A percentile compares a stretch with the other conserved stretches of the same genome.
Conservation (phyloP, 2,797 vertebrate species). For the Gouania willdenowi region DNA sequence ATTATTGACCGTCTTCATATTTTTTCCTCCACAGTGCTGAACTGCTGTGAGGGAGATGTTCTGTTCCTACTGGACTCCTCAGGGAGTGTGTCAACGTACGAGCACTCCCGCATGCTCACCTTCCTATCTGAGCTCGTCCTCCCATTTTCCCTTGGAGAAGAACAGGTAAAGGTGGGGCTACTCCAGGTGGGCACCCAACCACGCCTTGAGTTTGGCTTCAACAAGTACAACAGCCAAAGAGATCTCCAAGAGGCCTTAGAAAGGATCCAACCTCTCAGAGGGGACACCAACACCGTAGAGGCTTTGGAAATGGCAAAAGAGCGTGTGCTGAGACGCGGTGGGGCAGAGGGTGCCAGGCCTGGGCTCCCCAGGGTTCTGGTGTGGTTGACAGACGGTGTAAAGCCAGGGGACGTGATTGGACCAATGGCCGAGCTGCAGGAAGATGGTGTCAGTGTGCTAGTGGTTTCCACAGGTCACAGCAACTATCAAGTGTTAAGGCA, state of each 20-base stretch:
- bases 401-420: constrained; percentile 82
- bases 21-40: constrained; percentile 58
- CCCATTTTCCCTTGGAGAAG: constrained; percentile 82
- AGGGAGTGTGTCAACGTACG: constrained; percentile 88
- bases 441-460: constrained; percentile 84
- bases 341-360: constrained; percentile 58
- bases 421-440: constrained; percentile 83
- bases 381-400: constrained; percentile 93
- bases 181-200: constrained; percentile 86
- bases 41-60: constrained; percentile 85
- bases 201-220: constrained; percentile 85
- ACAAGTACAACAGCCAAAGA: constrained; percentile 51
- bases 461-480: constrained; percentile 87
- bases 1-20: no score
- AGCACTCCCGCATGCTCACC: constrained; percentile 83
- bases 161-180: constrained; percentile 83
- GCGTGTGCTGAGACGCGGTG: constrained; percentile 63
- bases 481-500: constrained; percentile 83
- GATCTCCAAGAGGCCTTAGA: constrained; percentile 73
- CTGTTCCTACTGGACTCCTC: constrained; percentile 93
- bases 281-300: constrained; percentile 90
- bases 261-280: constrained; percentile 78
- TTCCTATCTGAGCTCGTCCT: constrained; percentile 87
- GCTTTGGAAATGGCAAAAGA: constrained; percentile 79
- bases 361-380: constrained; percentile 89